Evolutionary conservation across 2,888 invertebrate genomes (phyloP), one percentile per base, ranked within the genome.

Genomic region (Papilio elwesi): DNA sequence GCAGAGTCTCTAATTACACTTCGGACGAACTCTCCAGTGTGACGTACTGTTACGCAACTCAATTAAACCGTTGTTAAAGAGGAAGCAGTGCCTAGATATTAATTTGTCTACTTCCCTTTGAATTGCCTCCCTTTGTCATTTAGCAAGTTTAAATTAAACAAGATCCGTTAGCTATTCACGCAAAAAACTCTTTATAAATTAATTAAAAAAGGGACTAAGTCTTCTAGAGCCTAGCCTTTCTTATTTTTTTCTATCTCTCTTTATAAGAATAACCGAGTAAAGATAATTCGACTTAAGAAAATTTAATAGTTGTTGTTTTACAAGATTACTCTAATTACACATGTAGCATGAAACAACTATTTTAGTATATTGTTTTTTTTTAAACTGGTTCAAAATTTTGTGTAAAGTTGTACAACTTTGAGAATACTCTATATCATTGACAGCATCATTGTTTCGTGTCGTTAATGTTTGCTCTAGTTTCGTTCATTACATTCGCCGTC

Each of bases 1-100:
- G 47, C 15, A 55, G 70, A 64, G 64, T 64, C 48, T 55, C 53
- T 70, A 70, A 70, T 70, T 70, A 70, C 70, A 53, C 48, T 55
- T 47, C 15, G 70, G 70, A n/a, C 47, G 53, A 53, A 53, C 48
- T 63, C 70, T 64, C 53, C 53, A 55, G 63, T 70, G 70, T 64
- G 64, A 70, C 48, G 11, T 63, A 62, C 7, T 62, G 70, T 64
- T 64, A 70, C 64, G 64, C 55, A 70, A 64, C 64, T 70, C 64
- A 70, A 70, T 70, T 70, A 64, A 70, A 64, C 53, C 53, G 48
- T 53, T 64, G 63, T 70, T 55, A 64, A 26, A 55, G 70, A 70
- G 53, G 53, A 70, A 64, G 63, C 63, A 64, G 53, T 11, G 48
- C n/a, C 53, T 53, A 36, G 53, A 70, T 47, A 70, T 64, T 53